Conservation (phyloP, 2,113 vertebrate genomes). For the Oreocharis arfaki region DNA sequence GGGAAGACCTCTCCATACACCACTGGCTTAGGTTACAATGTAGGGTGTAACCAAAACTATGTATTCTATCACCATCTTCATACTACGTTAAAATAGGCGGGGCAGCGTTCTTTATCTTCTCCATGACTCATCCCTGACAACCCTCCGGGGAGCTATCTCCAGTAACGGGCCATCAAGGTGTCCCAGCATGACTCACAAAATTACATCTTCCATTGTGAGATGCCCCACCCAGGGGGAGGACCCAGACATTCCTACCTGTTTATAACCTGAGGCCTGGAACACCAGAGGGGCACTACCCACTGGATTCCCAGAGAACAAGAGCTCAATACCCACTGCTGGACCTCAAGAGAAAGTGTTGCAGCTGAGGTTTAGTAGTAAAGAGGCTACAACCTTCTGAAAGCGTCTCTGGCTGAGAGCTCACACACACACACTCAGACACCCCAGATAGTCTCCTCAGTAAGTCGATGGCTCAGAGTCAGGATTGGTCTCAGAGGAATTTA, state of each 20-base stretch:
- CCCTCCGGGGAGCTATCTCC: not conserved
- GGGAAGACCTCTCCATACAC: not conserved
- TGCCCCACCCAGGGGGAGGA: fast-evolving
- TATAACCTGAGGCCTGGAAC: not conserved
- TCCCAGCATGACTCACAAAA: not conserved
- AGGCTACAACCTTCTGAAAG: no score
- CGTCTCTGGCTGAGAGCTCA: no score
- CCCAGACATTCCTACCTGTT: not conserved
- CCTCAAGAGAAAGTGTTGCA: no score
- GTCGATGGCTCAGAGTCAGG: no score
- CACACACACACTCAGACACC: no score
- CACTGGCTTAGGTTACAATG: not conserved
- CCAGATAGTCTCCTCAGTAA: no score
- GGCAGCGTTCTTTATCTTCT: not conserved
- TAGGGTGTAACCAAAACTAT: not conserved
- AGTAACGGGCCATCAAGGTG: not conserved
- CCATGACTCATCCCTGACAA: not conserved
- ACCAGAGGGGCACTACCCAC: fast-evolving
- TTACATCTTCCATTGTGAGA: not conserved
- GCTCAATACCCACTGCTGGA: not conserved
- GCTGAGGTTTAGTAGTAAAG: no score
- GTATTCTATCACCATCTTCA: not conserved
- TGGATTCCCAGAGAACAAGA: not conserved
- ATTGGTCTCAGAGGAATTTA: no score
- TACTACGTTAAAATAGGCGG: not conserved